Conservation (phyloP, 1,140 invertebrate genomes). For the Trissolcus basalis region DNA sequence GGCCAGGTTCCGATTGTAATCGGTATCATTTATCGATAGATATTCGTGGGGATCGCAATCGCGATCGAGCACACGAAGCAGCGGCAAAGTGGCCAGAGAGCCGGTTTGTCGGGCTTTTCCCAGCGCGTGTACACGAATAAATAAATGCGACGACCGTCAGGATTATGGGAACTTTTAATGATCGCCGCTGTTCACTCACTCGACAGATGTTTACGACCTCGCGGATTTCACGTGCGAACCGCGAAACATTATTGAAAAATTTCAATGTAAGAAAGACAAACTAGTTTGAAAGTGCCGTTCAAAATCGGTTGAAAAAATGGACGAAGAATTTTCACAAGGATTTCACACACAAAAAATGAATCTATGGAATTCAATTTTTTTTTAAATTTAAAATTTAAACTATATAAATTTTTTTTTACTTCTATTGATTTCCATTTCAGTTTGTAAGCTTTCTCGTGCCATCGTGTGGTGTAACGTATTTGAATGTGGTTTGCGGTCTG, state of each 20-base stretch:
- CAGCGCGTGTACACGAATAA: conserved; percentile 35
- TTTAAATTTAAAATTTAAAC: too few relatives aligned
- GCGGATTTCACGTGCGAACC: conserved; percentile 20
- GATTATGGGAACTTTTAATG: conserved; percentile 46
- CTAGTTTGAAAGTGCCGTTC: too few relatives aligned
- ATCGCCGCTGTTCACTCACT: conserved; percentile 30
- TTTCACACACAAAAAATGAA: too few relatives aligned
- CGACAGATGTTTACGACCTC: conserved; percentile 30
- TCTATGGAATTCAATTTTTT: neutral
- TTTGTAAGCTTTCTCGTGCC: neutral
- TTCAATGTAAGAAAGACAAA: too few relatives aligned
- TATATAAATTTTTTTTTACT: neutral
- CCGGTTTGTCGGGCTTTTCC: conserved; percentile 33
- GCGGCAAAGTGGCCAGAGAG: conserved; percentile 17
- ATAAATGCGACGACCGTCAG: conserved; percentile 23
- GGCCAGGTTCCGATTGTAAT: conserved; percentile 9
- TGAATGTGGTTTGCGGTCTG: too few relatives aligned
- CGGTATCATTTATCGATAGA: conserved; percentile 18
- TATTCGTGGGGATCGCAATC: conserved; percentile 5
- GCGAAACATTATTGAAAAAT: neutral
- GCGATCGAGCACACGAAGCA: conserved; percentile 8
- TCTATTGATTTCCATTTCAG: neutral
- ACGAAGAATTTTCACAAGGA: too few relatives aligned
- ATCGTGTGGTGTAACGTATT: too few relatives aligned
- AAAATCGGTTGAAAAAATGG: too few relatives aligned